Percentiles rank a stretch among this genome's conserved stretches.
phyloP scores from a whole-genome alignment of 1,140 invertebrate species.

The Monochamus saltuarius region DNA sequence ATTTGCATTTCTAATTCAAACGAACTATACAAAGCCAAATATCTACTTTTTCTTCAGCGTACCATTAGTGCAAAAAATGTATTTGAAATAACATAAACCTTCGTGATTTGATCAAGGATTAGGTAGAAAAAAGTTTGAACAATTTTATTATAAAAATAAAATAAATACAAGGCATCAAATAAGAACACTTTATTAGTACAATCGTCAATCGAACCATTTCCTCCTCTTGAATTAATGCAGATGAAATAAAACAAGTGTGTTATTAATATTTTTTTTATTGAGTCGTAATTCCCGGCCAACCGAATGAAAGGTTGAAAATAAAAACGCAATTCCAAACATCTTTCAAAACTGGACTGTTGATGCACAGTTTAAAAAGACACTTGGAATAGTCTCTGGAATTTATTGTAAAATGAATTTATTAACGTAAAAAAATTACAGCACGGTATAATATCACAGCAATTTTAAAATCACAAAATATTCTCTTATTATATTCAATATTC shows the following conservation, averaged over 20 bases:
- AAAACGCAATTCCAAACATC: slow-evolving; percentile 46
- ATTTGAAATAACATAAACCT: too few species aligned
- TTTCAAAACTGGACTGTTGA: slow-evolving; percentile 26
- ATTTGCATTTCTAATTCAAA: too few species aligned
- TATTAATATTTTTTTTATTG: slow-evolving; percentile 31
- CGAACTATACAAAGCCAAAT: too few species aligned
- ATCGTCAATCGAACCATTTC: not conserved
- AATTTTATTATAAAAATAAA: too few species aligned
- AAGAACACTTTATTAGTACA: not conserved
- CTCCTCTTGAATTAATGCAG: slow-evolving; percentile 2
- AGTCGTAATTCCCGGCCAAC: slow-evolving; percentile 4
- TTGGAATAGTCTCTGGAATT: slow-evolving; percentile 40
- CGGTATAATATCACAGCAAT: slow-evolving; percentile 40
- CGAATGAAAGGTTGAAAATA: slow-evolving; percentile 44
- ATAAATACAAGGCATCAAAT: not conserved
- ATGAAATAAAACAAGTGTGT: slow-evolving; percentile 35
- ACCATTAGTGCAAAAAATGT: too few species aligned
- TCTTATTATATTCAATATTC: slow-evolving; percentile 2
- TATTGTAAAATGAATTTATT: slow-evolving; percentile 46
- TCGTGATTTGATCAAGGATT: too few species aligned
- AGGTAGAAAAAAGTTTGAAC: too few species aligned
- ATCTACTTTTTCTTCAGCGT: too few species aligned
- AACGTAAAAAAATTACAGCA: slow-evolving; percentile 42
- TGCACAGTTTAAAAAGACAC: slow-evolving; percentile 38
- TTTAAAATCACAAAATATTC: slow-evolving; percentile 31